Evolutionary conservation across 2,888 invertebrate genomes (phyloP).

Genomic region (Arrhopalites spinosus): DNA sequence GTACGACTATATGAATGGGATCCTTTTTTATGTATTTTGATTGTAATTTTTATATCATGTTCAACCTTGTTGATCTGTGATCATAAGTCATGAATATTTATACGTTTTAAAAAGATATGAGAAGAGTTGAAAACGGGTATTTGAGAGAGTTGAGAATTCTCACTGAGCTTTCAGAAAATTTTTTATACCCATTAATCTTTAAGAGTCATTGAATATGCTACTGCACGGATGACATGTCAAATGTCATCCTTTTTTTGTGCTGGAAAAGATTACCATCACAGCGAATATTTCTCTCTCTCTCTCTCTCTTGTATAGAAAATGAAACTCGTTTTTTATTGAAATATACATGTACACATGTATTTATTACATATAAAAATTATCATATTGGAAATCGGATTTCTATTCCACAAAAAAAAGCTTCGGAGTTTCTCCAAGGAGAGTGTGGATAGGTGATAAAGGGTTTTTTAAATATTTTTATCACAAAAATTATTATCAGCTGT

Average conservation of each 20-base stretch:
- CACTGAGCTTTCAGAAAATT: no score
- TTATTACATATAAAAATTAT: neutral
- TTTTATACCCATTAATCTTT: conserved; percentile 38
- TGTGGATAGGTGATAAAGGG: no score
- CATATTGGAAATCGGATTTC: neutral
- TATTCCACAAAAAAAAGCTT: neutral
- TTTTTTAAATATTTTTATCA: no score
- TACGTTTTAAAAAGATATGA: no score
- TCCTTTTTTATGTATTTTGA: no score
- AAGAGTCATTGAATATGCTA: conserved; percentile 52
- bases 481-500: no score
- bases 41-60: no score
- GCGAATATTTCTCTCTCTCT: conserved; percentile 30
- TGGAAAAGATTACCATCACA: conserved; percentile 19
- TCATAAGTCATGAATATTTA: no score
- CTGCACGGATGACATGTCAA: conserved; percentile 54
- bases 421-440: neutral
- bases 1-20: no score
- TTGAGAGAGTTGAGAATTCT: no score
- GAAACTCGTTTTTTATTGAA: neutral
- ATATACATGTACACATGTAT: neutral
- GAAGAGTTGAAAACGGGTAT: no score
- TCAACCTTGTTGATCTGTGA: no score
- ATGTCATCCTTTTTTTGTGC: conserved; percentile 43
- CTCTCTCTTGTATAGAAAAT: neutral